Evolutionary conservation across 2,888 invertebrate species (phyloP).

Genomic region (Creontiades dilutus): DNA sequence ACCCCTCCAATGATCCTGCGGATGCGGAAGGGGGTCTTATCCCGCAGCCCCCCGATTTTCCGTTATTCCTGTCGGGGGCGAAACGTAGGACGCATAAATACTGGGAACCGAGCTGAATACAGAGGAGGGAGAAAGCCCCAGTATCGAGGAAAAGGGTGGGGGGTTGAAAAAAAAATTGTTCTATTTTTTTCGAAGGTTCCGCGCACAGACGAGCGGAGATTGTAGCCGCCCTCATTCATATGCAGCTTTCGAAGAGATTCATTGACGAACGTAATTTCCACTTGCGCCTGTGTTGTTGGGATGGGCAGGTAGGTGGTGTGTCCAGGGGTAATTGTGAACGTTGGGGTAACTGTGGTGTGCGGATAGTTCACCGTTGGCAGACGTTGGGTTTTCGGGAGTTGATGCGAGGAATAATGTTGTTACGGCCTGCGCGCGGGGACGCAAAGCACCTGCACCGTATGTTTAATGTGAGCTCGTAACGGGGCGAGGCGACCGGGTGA

Average conservation of each 20-base stretch:
- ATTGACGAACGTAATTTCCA: conserved; percentile 48
- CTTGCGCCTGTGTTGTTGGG: neutral
- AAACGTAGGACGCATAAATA: conserved; percentile 51
- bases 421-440: neutral
- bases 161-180: neutral
- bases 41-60: neutral
- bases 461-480: neutral
- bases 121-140: neutral
- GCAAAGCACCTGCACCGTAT: neutral
- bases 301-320: neutral
- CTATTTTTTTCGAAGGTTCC: neutral
- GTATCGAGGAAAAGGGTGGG: neutral
- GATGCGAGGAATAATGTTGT: conserved; percentile 28
- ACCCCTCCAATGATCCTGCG: conserved; percentile 29
- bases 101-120: conserved; percentile 41
- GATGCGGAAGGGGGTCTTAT: neutral
- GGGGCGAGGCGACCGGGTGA: neutral
- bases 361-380: no score
- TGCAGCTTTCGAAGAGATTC: conserved; percentile 45
- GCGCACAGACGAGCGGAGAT: neutral
- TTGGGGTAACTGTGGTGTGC: neutral
- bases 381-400: no score
- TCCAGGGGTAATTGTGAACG: neutral
- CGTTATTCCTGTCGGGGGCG: neutral
- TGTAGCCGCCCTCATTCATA: conserved; percentile 10